A percentile compares a stretch with the other conserved stretches of the same genome.
These are phyloP conservation scores for Catocala sponsa DNA, from an alignment of 2,888 invertebrate genomes.

Conservation along the genomic window DNA sequence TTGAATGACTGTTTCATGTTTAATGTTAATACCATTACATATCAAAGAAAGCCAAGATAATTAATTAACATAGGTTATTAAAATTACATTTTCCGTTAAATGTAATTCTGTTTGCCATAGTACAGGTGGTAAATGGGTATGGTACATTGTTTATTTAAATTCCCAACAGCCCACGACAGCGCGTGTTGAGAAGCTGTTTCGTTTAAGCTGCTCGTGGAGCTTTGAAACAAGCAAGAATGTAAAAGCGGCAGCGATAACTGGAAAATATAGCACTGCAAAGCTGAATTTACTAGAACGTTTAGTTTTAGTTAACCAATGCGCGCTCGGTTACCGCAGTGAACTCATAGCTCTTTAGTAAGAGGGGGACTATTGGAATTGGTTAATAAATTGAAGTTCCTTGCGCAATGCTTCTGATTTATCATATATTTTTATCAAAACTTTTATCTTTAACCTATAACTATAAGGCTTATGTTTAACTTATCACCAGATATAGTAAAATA, in stretches of 20 bases:
- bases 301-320: neutral
- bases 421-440: too few species aligned
- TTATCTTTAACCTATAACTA: too few species aligned
- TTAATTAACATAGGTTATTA: neutral
- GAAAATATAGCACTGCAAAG: constrained; percentile 20
- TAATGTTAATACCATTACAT: too few species aligned
- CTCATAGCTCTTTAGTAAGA: too few species aligned
- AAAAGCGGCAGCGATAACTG: constrained; percentile 18
- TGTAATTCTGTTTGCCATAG: constrained; percentile 9
- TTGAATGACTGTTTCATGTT: too few species aligned
- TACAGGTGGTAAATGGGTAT: constrained; percentile 29
- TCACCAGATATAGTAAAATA: too few species aligned
- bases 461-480: too few species aligned
- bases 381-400: too few species aligned
- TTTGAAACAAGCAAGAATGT: constrained; percentile 26
- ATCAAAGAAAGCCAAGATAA: too few species aligned
- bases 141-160: constrained; percentile 50
- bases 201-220: constrained; percentile 58
- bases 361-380: too few species aligned
- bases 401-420: too few species aligned
- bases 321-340: too few species aligned
- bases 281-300: constrained; percentile 16
- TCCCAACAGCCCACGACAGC: constrained; percentile 49
- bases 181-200: constrained; percentile 66
- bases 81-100: constrained; percentile 22